Conservation (phyloP, 2,113 vertebrate species). For the Paratilapia polleni region DNA sequence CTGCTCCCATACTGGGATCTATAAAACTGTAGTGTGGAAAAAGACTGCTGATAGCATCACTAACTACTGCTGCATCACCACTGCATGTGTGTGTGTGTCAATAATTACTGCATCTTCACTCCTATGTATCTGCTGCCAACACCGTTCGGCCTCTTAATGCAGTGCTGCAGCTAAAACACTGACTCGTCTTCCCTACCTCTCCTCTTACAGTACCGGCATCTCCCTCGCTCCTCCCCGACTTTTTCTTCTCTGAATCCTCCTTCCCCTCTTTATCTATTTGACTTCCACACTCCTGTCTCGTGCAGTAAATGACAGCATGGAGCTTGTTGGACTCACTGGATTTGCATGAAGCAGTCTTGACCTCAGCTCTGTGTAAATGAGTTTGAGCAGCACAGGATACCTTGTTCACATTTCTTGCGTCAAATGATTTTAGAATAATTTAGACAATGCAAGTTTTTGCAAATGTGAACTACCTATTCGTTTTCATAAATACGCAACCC, state of each 20-base stretch:
- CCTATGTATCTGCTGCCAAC: conserved; percentile 28
- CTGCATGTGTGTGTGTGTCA: conserved; percentile 15
- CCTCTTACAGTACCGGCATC: background rate
- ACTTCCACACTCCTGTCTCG: background rate
- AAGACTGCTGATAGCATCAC: conserved; percentile 53
- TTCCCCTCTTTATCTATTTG: background rate
- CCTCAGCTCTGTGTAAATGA: conserved; percentile 56
- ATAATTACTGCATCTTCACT: conserved; percentile 29
- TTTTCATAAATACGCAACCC: background rate
- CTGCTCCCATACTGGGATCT: background rate
- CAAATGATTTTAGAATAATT: background rate
- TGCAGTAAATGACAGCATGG: background rate
- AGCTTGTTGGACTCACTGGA: background rate
- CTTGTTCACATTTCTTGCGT: background rate
- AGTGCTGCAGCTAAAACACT: conserved; percentile 10
- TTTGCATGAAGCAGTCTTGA: conserved; percentile 54
- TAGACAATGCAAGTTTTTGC: background rate
- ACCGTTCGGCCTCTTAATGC: conserved; percentile 29
- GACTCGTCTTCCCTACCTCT: background rate
- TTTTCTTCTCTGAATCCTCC: background rate
- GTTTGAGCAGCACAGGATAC: background rate
- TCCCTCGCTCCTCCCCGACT: background rate
- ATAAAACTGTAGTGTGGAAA: conserved; percentile 10
- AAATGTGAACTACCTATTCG: background rate
- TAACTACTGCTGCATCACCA: conserved; percentile 53